A percentile compares a stretch with the other conserved stretches of the same genome.
phyloP scores from a whole-genome alignment of 2,797 vertebrate species.

The Petrocephalus sullivani region DNA sequence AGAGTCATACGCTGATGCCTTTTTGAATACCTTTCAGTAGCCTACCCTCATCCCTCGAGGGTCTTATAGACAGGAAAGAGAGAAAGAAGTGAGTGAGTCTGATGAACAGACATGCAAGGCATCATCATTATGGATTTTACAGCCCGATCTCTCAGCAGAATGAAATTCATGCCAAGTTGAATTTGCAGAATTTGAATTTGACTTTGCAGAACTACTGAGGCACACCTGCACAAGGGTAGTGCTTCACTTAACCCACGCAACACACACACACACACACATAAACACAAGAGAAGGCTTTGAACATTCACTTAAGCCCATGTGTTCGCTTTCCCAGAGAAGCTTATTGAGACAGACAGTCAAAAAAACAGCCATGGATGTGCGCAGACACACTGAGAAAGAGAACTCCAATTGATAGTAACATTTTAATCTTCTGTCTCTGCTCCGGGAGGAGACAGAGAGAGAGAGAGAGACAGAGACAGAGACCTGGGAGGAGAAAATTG shows the following conservation, averaged over 20 bases:
- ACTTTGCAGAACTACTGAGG: neutral
- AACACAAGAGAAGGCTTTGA: neutral
- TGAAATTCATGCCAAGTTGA: constrained; percentile 5
- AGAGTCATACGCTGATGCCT: neutral
- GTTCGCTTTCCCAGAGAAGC: constrained; percentile 4
- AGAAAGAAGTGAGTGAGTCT: neutral
- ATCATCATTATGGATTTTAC: neutral
- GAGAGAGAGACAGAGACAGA: neutral
- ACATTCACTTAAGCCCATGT: constrained; percentile 9
- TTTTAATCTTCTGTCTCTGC: constrained; percentile 29
- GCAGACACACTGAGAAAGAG: constrained; percentile 25
- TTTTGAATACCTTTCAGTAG: neutral
- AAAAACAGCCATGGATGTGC: constrained; percentile 20
- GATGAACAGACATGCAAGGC: neutral
- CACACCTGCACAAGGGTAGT: neutral
- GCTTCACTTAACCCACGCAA: neutral
- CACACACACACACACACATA: neutral
- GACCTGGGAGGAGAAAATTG: neutral
- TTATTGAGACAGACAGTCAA: constrained; percentile 15
- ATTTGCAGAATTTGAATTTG: neutral
- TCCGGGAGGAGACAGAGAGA: constrained; percentile 7
- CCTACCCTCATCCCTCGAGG: neutral
- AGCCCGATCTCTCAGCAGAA: neutral
- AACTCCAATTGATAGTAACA: constrained; percentile 27
- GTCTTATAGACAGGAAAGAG: neutral